phyloP scores from a whole-genome alignment of 1,140 invertebrate genomes.

The Theocolax elegans region DNA sequence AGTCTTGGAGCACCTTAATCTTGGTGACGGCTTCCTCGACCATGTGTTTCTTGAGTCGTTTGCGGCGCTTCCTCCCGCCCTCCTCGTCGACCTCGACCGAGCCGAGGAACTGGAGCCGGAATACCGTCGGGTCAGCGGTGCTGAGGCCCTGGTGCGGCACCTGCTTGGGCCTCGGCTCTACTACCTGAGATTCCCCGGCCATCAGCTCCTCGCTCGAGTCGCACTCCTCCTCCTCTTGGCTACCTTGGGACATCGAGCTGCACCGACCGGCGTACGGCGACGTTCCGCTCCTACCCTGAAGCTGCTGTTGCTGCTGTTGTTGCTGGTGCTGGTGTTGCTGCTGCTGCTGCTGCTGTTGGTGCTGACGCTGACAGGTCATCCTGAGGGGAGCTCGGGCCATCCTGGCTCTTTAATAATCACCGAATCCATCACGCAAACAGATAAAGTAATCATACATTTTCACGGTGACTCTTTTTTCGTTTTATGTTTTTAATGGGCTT shows the following conservation, averaged over 20 bases:
- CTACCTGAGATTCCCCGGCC: conserved; percentile 46
- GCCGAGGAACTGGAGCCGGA: conserved; percentile 84
- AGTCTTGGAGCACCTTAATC: conserved; percentile 86
- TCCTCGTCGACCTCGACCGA: conserved; percentile 88
- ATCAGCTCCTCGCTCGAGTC: conserved; percentile 67
- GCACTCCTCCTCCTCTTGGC: conserved; percentile 62
- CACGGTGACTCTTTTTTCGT: no score
- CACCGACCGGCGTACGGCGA: conserved; percentile 3
- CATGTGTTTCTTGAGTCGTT: conserved; percentile 88
- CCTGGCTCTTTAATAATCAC: conserved; percentile 24
- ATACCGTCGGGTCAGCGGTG: conserved; percentile 67
- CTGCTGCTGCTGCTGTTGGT: not conserved
- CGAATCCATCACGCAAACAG: not conserved
- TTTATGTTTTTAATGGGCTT: no score
- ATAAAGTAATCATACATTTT: no score
- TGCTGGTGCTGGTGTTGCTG: not conserved
- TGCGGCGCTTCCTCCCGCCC: conserved; percentile 75
- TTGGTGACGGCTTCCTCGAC: conserved; percentile 96
- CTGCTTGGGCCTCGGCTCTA: not conserved
- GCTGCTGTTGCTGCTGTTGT: not conserved
- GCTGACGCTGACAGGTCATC: not conserved
- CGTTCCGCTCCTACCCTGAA: not conserved
- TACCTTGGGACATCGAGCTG: conserved; percentile 64
- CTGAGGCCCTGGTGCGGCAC: not conserved
- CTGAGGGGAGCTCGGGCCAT: not conserved